Base-by-base conservation (phyloP, 2,797 vertebrate genomes). In the Hapalemur alaotrensis region DNA sequence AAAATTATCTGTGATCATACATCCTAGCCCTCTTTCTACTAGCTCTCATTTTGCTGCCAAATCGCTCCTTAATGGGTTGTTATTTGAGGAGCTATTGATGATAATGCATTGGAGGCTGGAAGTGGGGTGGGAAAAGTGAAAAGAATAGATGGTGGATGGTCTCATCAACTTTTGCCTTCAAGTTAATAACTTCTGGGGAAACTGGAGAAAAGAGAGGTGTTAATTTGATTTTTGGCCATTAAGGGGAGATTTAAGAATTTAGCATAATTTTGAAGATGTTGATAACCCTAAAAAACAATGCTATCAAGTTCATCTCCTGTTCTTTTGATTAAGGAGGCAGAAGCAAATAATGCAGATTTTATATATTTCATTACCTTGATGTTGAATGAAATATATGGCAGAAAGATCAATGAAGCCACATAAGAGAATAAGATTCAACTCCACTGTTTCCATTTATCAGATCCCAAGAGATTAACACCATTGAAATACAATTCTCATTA, bases 401-500 rank as follows among this genome's bases (percentile, higher is more conserved):
- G 79, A 92, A 91, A 93, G 82, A 82, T 97, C 93, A 96, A 96
- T 83, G 82, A 90, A 86, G 63, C 82, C 82, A 96, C 97, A 92
- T 94, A 89, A 89, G 41, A 70, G 30, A 95, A 70, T 59, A 94
- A 90, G 89, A 91, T 95, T 82, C 65, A 81, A 86, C 80, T 93
- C 50, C 63, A 30, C 72, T 48, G 28, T 7, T 90, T 92, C 91
- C 91, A 91, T 97, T 95, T 95, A 93, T 97, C 94, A 93, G 95
- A 95, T 92, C 93, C 88, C 11, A 18, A 43, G 94, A 97, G 96
- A 97, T 94, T 84, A 96, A 94, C 84, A 85, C 76, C 61, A 88
- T 5, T 86, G 94, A 84, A 92, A 95, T 75, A 86, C 72, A 96
- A 91, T 95, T 95, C 94, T 92, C 92, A 96, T 97, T 94, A 97